Base-by-base conservation (phyloP, 2,113 vertebrate genomes). In the Bothrops jararaca region DNA sequence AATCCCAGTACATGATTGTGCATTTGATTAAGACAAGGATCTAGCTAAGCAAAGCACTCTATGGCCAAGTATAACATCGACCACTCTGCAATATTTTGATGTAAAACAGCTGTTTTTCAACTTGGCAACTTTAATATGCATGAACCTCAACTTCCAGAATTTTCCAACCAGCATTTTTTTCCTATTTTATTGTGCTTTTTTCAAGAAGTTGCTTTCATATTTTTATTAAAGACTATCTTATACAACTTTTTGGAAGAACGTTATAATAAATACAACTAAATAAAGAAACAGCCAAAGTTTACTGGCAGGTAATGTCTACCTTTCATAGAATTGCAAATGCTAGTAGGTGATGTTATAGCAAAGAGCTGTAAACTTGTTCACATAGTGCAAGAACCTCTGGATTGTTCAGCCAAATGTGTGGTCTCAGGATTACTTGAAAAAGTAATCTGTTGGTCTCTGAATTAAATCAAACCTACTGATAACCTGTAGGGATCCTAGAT, bases 21-120 rank as follows among this genome's bases (percentile, higher is more conserved):
- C 94, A 92, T 95, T 97, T 94, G 56, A 85, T 92, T 74, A 95
- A 96, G 95, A 94, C 91, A 94, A 96, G 93, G 5, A 86, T 69
- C 80, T 86, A 42, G 24, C 5, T 58, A 80, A 39, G 34, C 4
- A 50, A 89, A 42, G 6, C 1, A 29, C 24, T 54, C 23, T 50
- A 11, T 64, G 45, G 80, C 26, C 85, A 0, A 29, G 24, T 57
- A 92, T 0, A 85, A 23, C 24, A 92, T 2, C 90, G 2, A 23
- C 52, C 91, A 53, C 1, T 48, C 23, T 64, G 23, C 57, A 48
- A 42, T 29, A 74, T 11, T 29, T 54, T 94, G 91, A 10, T 23
- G 15, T 54, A 45, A 86, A 23, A 22, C 74, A 80, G 18, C 45
- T 42, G 18, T 80, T 42, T 80, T 80, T 80, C 34, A 22, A 42